These are phyloP conservation scores for Harpagoxenus sublaevis DNA, from an alignment of 2,888 invertebrate genomes.

Conservation along the genomic window DNA sequence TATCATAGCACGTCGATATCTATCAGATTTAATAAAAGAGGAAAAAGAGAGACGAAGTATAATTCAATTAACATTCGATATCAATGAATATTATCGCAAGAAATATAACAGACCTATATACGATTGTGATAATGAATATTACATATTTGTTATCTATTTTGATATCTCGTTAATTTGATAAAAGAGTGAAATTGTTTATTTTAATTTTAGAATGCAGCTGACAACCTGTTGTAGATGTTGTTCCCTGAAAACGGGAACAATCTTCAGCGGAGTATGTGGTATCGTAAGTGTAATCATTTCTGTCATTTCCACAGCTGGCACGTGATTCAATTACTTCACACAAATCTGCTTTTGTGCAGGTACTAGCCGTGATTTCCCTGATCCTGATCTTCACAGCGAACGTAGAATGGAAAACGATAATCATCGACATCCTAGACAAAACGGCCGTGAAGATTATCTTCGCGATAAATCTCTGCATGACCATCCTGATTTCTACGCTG, in stretches of 20 bases:
- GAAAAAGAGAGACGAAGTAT: background rate
- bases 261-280: slow-evolving; percentile 91
- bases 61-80: background rate
- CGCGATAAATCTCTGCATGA: slow-evolving; percentile 93
- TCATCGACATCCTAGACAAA: slow-evolving; percentile 91
- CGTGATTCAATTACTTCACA: background rate
- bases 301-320: background rate
- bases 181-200: background rate
- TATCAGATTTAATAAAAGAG: background rate
- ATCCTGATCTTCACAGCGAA: slow-evolving; percentile 90
- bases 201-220: slow-evolving; percentile 87
- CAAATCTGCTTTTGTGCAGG: slow-evolving; percentile 81
- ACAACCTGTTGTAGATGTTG: slow-evolving; percentile 91
- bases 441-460: slow-evolving; percentile 92
- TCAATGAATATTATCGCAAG: background rate
- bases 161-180: background rate
- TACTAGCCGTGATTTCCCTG: slow-evolving; percentile 91
- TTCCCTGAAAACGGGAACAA: slow-evolving; percentile 91
- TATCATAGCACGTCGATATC: background rate
- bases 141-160: background rate
- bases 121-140: background rate
- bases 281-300: slow-evolving; percentile 87
- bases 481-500: slow-evolving; percentile 92
- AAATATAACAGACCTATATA: background rate
- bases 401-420: slow-evolving; percentile 92